These are phyloP conservation scores for Maconellicoccus hirsutus DNA, from an alignment of 1,140 invertebrate genomes.

Conservation along the genomic window DNA sequence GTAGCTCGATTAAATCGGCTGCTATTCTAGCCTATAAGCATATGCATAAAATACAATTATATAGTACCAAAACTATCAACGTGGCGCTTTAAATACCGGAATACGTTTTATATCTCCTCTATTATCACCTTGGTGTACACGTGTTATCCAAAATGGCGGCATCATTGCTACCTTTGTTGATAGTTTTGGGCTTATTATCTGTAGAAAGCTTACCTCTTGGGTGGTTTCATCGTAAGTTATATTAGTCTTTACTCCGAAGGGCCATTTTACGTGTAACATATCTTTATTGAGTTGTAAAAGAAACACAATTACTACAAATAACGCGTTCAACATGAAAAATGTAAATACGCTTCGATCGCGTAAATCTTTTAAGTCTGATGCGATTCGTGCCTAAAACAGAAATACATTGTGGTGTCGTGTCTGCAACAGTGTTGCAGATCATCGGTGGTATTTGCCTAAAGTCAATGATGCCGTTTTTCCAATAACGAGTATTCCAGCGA, in stretches of 20 bases:
- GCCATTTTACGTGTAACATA: conserved; percentile 84
- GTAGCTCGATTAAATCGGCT: conserved; percentile 75
- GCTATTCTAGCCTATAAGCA: conserved; percentile 63
- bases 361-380: conserved; percentile 79
- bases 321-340: conserved; percentile 95
- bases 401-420: not conserved
- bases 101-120: not conserved
- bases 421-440: no score
- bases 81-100: conserved; percentile 10
- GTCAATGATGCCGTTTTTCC: no score
- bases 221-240: conserved; percentile 77
- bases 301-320: conserved; percentile 96
- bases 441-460: no score
- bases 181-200: conserved; percentile 10
- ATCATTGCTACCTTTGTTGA: not conserved
- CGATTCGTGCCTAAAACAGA: conserved; percentile 65
- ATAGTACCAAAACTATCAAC: conserved; percentile 18
- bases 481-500: no score
- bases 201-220: conserved; percentile 61
- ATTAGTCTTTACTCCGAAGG: conserved; percentile 83
- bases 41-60: not conserved
- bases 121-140: not conserved
- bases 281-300: conserved; percentile 94
- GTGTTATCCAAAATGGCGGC: not conserved
- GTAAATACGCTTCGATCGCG: conserved; percentile 88